A percentile compares a stretch with the other conserved stretches of the same genome.
Evolutionary conservation across 2,797 vertebrate species (phyloP).

Genomic region (Sebastes diploproa): DNA sequence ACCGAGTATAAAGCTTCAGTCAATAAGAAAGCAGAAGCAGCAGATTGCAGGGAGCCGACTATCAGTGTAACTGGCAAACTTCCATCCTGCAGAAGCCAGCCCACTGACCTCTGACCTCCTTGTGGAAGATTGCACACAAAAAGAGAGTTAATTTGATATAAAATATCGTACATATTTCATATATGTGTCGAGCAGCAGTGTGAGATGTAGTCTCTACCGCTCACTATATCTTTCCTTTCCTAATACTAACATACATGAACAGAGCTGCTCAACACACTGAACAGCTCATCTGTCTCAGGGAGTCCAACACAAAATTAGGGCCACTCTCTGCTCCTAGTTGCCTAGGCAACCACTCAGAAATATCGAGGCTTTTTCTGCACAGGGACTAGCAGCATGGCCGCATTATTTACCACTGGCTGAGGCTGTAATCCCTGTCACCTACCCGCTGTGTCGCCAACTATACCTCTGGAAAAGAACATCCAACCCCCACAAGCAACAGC

Average conservation of each 20-base stretch:
- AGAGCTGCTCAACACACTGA: constrained; percentile 20
- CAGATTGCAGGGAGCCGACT: neutral
- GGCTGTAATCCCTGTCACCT: constrained; percentile 73
- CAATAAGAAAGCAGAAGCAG: neutral
- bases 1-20: neutral
- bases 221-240: neutral
- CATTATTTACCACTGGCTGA: constrained; percentile 66
- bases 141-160: neutral
- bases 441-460: constrained; percentile 54
- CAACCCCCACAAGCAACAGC: constrained; percentile 43
- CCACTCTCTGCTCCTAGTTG: constrained; percentile 72
- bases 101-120: constrained; percentile 30
- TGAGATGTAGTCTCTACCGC: neutral
- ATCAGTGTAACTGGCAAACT: neutral
- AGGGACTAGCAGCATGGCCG: constrained; percentile 42
- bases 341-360: constrained; percentile 72
- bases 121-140: neutral
- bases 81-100: neutral
- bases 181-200: neutral
- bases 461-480: constrained; percentile 67
- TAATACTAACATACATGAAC: constrained; percentile 18
- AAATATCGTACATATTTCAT: neutral
- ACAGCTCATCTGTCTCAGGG: constrained; percentile 69
- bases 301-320: constrained; percentile 73
- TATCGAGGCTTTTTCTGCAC: constrained; percentile 46